phyloP scores from a whole-genome alignment of 2,113 vertebrate species.

The Tragulus kanchil region DNA sequence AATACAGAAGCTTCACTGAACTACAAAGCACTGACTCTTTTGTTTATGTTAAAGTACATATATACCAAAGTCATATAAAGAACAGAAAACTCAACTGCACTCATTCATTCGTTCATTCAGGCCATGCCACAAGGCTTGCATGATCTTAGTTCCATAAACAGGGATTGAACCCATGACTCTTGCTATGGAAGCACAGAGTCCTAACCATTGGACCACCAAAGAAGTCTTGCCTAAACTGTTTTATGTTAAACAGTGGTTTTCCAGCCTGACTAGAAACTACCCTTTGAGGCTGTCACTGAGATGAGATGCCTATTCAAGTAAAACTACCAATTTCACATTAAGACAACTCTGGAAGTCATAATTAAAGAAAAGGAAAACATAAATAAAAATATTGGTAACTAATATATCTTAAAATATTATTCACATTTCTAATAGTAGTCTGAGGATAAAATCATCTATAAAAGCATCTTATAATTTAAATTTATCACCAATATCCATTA shows the following conservation, averaged over 20 bases:
- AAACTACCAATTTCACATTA: constrained; percentile 30
- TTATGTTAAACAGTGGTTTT: constrained; percentile 21
- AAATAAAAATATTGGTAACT: neutral
- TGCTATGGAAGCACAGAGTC: neutral
- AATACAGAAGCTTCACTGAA: constrained; percentile 11
- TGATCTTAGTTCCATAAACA: neutral
- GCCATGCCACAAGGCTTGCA: neutral
- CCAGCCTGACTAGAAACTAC: neutral
- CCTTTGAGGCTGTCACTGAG: neutral
- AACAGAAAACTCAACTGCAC: constrained; percentile 3
- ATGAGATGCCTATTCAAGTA: neutral
- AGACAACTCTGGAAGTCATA: constrained; percentile 22
- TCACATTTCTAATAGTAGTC: neutral
- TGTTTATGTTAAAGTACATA: neutral
- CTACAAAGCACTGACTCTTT: constrained; percentile 17
- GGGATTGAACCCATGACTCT: neutral
- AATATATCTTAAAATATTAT: neutral
- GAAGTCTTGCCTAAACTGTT: neutral
- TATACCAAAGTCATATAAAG: neutral
- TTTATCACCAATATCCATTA: neutral
- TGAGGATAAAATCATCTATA: neutral
- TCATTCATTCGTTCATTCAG: neutral
- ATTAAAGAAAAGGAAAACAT: constrained; percentile 8
- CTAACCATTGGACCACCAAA: neutral
- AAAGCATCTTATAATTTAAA: neutral